Percentiles rank a stretch among this genome's conserved stretches.
These are phyloP conservation scores for Acanthopagrus latus DNA, from an alignment of 2,797 vertebrate species.

Conservation along the genomic window DNA sequence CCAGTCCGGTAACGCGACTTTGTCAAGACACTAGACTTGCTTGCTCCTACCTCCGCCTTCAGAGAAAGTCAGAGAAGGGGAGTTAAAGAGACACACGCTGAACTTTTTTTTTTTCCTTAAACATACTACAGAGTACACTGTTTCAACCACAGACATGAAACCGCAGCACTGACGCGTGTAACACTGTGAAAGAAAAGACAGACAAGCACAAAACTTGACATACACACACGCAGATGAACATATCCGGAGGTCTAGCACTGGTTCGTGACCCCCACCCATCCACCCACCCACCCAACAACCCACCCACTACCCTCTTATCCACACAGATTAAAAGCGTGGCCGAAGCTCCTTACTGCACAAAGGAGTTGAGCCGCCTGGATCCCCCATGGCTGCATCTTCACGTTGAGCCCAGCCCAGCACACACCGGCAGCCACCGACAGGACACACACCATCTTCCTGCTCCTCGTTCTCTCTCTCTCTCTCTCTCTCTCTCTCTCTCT, in stretches of 20 bases:
- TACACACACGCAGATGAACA: constrained; percentile 45
- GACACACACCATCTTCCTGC: constrained; percentile 85
- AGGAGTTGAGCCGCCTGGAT: constrained; percentile 80
- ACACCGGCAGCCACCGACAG: constrained; percentile 67
- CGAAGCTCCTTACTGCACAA: constrained; percentile 86
- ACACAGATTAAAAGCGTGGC: constrained; percentile 71
- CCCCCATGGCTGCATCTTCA: constrained; percentile 85
- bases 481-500: not conserved
- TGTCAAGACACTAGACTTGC: constrained; percentile 42
- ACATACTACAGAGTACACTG: not conserved
- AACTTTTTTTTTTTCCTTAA: constrained; percentile 50
- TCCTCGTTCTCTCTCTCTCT: constrained; percentile 49
- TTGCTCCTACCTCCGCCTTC: constrained; percentile 5
- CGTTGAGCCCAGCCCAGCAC: constrained; percentile 75
- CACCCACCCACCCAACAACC: constrained; percentile 32
- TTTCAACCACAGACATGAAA: constrained; percentile 47
- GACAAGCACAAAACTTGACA: constrained; percentile 56
- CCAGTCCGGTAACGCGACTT: constrained; percentile 39
- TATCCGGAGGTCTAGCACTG: constrained; percentile 67
- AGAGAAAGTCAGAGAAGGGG: constrained; percentile 18
- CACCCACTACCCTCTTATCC: not conserved
- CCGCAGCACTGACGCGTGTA: constrained; percentile 25
- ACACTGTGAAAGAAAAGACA: constrained; percentile 48
- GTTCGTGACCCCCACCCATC: constrained; percentile 58
- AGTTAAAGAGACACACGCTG: constrained; percentile 19